Percentiles rank a stretch among this genome's conserved stretches.
These are phyloP conservation scores for Crax fasciolata DNA, from an alignment of 2,797 vertebrate species.

Conservation along the genomic window DNA sequence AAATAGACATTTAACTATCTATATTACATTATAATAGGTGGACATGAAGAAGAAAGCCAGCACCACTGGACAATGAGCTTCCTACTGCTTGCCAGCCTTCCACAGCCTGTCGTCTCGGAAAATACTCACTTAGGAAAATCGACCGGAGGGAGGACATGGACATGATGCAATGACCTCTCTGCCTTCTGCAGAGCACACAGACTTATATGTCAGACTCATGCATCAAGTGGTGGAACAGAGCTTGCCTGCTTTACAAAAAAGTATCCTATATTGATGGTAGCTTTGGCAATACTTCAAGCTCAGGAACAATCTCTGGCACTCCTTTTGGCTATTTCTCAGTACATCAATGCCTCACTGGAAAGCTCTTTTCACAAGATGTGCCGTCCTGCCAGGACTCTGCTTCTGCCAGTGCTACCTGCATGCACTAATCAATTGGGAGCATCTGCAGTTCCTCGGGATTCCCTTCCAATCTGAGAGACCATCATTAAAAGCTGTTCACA, in stretches of 20 bases:
- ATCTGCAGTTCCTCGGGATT: neutral
- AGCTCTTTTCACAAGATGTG: neutral
- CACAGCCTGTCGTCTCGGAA: neutral
- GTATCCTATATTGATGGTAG: rapidly evolving
- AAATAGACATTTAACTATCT: neutral
- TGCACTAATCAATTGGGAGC: neutral
- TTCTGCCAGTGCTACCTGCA: neutral
- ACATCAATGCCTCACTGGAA: neutral
- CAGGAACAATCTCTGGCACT: neutral
- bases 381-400: neutral
- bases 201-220: neutral
- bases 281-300: neutral
- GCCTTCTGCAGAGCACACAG: neutral
- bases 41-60: neutral
- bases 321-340: neutral
- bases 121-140: neutral
- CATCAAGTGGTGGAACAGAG: neutral
- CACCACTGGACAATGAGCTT: neutral
- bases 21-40: neutral
- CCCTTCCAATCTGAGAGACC: neutral
- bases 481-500: neutral
- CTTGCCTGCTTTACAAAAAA: neutral
- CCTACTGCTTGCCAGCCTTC: neutral
- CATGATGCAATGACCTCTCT: neutral
- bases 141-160: neutral